Percentiles rank a stretch among this genome's conserved stretches.
These are phyloP conservation scores for Plebejus anna DNA, from an alignment of 2,888 invertebrate genomes.

Conservation along the genomic window DNA sequence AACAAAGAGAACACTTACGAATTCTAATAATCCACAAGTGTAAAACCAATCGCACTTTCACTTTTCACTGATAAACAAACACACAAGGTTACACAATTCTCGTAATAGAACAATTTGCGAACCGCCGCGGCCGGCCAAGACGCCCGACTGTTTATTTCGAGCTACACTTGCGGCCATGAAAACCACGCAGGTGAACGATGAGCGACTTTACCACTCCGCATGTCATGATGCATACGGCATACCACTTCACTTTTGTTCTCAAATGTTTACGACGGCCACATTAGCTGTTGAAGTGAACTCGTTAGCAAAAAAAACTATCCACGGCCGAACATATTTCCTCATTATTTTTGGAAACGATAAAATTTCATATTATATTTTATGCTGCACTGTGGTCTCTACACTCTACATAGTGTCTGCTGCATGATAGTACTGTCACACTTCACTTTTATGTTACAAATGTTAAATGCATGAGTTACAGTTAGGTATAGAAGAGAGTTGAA, in stretches of 20 bases:
- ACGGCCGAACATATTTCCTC: no score
- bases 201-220: constrained; percentile 41
- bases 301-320: no score
- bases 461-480: no score
- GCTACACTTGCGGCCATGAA: constrained; percentile 65
- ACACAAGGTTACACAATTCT: constrained; percentile 45
- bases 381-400: no score
- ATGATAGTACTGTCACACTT: no score
- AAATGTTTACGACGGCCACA: no score
- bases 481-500: no score
- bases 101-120: constrained; percentile 44
- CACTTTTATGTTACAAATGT: no score
- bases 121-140: constrained; percentile 61
- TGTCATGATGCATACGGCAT: neutral
- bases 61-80: constrained; percentile 46
- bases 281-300: no score
- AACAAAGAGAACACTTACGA: neutral
- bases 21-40: constrained; percentile 2
- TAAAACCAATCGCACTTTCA: constrained; percentile 25
- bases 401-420: no score
- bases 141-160: constrained; percentile 74
- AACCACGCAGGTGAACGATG: constrained; percentile 61
- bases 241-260: neutral
- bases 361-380: no score
- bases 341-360: no score